Evolutionary conservation across 1,140 invertebrate genomes (phyloP), one percentile per base, ranked within the genome.

Genomic region (Brachystomella parvula): DNA sequence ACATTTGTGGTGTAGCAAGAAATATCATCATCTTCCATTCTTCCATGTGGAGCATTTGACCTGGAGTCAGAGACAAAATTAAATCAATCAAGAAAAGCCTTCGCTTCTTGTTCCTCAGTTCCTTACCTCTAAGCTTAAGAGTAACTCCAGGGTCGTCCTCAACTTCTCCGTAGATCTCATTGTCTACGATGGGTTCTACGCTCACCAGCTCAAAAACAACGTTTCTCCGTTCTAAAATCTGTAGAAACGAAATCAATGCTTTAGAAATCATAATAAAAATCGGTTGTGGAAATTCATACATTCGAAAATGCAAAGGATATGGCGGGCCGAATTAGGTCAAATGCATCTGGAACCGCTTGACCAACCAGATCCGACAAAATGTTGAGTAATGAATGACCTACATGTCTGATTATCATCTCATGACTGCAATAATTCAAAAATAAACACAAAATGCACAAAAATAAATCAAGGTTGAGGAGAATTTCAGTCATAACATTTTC

Each of bases 31-130:
- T 90, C 68, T 90, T 85, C 95, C 94, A 98, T 74, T 96, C 93
- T 66, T 92, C 89, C 90, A 98, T 95, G 76, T 93, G 96, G 74
- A 97, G 88, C 94, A 98, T 98, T 83, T 97, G 94, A 73, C 94
- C 93, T 90, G 75, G 65, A 12, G 57, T 47, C 12, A 53, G 9
- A 6, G n/a, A 64, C 32, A 30, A 53, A 31, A 63, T 49, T 9
- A 6, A 30, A 47, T 24, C 26, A 63, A 29, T 9, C 19, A 29
- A 31, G 9, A 49, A 30, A 49, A 28, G 39, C 3, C 32, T 47
- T 15, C 30, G 35, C 32, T 29, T 31, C 9, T 31, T 61, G 15
- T 61, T 29, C 19, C 9, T 33, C 26, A 33, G 26, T 63, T 39
- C 26, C 15, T 56, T 81, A 89, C 89, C 90, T 86, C 93, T 94